Evolutionary conservation across 2,888 invertebrate genomes (phyloP), one percentile per base, ranked within the genome.

Genomic region (Macropis europaea): DNA sequence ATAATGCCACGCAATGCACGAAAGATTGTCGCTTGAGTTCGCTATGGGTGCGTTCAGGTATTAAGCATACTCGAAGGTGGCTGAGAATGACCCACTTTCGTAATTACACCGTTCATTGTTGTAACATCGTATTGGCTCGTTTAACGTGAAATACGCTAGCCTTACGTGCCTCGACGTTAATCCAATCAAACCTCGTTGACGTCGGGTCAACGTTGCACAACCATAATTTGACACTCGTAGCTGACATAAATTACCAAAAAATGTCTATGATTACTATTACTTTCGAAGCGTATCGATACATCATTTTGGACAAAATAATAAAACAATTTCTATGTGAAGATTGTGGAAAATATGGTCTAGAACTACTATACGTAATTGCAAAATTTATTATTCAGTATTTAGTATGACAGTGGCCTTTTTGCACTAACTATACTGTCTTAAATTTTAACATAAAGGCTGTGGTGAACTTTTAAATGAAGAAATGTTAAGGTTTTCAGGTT

Each of bases 41-140:
- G 2, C 48, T 24, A 32, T 57, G 38, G 53, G 22, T 19, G 32
- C 24, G 43, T 53, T 68, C 67, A 72, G 74, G 71, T 73, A 64
- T 61, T 42, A 28, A 40, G 28, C 38, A 59, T 45, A 64, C 59
- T 73, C 57, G 40, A 69, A 78, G 69, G 52, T 64, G 56, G 36
- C 60, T 57, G 66, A 45, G 66, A 68, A 61, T 42, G 79, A 64
- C 79, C 79, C 43, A 79, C 77, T 79, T 79, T 75, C 64, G 36
- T 71, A 72, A 79, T 75, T 73, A 75, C 62, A n/a, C 53, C 67
- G 30, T 48, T 75, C 77, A 77, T 79, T 79, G 76, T 76, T 76
- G 69, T 63, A 45, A 40, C 63, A 43, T 36, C 47, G 30, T 45
- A 47, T 56, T 22, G 50, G 63, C 64, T 68, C 38, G 38, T 48